These are phyloP conservation scores for Calosoma granatense DNA, from an alignment of 1,140 invertebrate genomes.

Conservation along the genomic window DNA sequence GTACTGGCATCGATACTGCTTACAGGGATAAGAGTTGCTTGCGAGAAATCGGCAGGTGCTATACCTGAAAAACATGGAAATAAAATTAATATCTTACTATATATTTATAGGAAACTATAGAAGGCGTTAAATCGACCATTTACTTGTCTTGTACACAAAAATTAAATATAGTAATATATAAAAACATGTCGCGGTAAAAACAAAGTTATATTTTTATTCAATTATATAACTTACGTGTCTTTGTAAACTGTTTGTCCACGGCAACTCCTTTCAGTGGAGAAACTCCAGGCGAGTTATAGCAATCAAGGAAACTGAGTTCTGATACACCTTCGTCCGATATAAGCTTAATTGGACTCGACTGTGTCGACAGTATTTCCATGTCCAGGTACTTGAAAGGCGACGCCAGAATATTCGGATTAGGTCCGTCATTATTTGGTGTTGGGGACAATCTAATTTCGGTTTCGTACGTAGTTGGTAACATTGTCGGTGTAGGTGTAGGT, in stretches of 20 bases:
- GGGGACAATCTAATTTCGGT: conserved; percentile 5
- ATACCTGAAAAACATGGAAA: conserved; percentile 18
- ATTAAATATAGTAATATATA: not conserved
- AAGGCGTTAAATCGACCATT: too few species aligned
- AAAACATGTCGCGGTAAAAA: too few species aligned
- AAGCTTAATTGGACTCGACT: conserved; percentile 32
- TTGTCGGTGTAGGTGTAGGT: conserved; percentile 13
- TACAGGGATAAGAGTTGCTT: conserved; percentile 25
- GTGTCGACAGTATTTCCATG: conserved; percentile 33
- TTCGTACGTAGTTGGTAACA: conserved; percentile 15
- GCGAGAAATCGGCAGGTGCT: conserved; percentile 18
- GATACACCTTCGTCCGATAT: conserved; percentile 37
- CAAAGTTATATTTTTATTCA: too few species aligned
- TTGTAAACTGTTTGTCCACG: conserved; percentile 20
- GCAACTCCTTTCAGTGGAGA: conserved; percentile 23
- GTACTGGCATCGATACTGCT: conserved; percentile 8
- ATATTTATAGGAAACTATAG: too few species aligned
- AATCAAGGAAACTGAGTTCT: conserved; percentile 19
- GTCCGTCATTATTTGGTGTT: conserved; percentile 2
- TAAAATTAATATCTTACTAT: not conserved
- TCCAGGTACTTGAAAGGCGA: conserved; percentile 33
- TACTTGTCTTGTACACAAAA: too few species aligned
- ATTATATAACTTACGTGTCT: conserved; percentile 24
- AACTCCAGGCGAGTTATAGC: conserved; percentile 22
- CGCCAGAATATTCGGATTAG: conserved; percentile 4